phyloP scores from a whole-genome alignment of 2,113 vertebrate genomes.

The Balaenoptera acutorostrata region DNA sequence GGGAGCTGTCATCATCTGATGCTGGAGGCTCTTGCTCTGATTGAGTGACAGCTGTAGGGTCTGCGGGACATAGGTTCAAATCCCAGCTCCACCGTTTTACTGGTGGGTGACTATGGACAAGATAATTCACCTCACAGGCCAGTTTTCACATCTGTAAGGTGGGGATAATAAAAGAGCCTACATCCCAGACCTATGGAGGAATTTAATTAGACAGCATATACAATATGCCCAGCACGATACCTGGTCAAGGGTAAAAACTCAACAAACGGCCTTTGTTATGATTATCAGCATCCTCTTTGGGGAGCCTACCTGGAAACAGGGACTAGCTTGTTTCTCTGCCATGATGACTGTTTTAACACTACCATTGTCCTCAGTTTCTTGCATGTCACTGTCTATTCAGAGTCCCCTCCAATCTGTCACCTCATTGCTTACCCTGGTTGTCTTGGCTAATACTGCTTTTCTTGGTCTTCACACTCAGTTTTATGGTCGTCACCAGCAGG shows the following conservation, averaged over 20 bases:
- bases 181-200: neutral
- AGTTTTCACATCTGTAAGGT: neutral
- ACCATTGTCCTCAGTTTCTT: neutral
- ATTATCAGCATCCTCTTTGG: neutral
- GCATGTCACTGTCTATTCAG: neutral
- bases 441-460: neutral
- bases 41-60: neutral
- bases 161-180: neutral
- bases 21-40: neutral
- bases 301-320: neutral
- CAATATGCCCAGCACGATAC: neutral
- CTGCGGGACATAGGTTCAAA: neutral
- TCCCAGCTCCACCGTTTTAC: neutral
- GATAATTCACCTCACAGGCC: neutral
- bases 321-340: neutral
- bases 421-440: neutral
- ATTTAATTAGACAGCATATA: neutral
- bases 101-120: neutral
- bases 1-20: neutral
- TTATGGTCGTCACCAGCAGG: neutral
- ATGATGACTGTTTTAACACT: neutral
- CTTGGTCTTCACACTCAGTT: neutral
- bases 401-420: neutral
- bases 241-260: neutral
- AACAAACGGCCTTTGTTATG: neutral